Evolutionary conservation across 2,113 vertebrate genomes (phyloP).

Genomic region (Rhinoptilus africanus): DNA sequence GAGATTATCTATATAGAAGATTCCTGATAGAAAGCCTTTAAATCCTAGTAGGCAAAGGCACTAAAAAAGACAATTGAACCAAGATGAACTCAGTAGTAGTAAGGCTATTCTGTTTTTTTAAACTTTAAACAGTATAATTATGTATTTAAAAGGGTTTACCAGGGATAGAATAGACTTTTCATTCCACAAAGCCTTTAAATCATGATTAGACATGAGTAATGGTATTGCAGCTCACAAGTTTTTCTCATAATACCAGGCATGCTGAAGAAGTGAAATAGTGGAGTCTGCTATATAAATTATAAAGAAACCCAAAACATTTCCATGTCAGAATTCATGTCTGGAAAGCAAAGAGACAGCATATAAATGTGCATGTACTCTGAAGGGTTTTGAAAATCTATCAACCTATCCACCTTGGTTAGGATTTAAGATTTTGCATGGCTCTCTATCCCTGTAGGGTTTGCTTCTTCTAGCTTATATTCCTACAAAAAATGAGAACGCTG

Average conservation of each 20-base stretch:
- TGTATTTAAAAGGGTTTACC: background rate
- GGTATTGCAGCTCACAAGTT: background rate
- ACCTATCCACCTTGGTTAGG: background rate
- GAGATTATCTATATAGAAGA: background rate
- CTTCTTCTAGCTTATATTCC: background rate
- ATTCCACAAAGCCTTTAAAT: background rate
- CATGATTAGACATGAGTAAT: background rate
- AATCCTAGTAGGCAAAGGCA: background rate
- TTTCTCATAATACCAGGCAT: background rate
- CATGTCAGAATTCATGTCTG: background rate
- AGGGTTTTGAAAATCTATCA: background rate
- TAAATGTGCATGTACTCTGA: background rate
- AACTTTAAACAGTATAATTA: background rate
- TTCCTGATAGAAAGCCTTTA: background rate
- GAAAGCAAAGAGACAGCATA: background rate
- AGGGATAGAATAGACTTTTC: background rate
- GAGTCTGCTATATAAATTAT: background rate
- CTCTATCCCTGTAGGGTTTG: background rate
- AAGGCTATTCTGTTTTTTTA: background rate
- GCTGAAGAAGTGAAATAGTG: background rate
- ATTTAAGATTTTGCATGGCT: background rate
- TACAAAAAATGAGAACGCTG: background rate
- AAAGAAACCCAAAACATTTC: background rate
- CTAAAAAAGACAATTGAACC: background rate
- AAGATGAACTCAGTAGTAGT: background rate